phyloP scores from a whole-genome alignment of 2,888 invertebrate genomes.

The Homarus gammarus region DNA sequence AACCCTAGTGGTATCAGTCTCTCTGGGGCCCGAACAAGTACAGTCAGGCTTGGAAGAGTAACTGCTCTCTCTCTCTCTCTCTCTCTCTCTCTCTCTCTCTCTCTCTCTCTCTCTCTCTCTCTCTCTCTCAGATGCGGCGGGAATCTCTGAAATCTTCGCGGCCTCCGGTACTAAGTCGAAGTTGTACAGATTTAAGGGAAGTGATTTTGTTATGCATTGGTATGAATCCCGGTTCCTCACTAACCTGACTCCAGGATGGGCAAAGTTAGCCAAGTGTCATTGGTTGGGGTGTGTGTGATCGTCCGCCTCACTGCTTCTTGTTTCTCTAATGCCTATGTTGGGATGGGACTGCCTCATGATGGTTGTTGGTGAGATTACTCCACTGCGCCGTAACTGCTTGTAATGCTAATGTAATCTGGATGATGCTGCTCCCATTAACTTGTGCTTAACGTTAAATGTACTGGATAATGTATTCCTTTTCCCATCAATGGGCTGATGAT shows the following conservation, averaged over 20 bases:
- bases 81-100: neutral
- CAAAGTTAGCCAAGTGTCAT: neutral
- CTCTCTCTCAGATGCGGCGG: too few species aligned
- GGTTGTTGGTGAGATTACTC: neutral
- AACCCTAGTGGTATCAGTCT: neutral
- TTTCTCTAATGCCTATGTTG: neutral
- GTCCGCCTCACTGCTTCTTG: neutral
- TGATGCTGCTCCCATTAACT: neutral
- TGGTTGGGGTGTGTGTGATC: neutral
- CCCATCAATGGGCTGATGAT: too few species aligned
- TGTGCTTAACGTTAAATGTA: too few species aligned
- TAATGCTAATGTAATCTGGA: slow-evolving; percentile 3
- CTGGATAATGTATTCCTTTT: too few species aligned
- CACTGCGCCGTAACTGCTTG: neutral
- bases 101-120: neutral
- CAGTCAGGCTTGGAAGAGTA: neutral
- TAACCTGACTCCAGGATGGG: neutral
- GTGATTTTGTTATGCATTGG: neutral
- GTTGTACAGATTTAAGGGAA: neutral
- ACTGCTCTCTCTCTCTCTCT: neutral
- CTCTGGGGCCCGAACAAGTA: neutral
- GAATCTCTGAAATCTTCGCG: too few species aligned
- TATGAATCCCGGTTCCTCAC: neutral
- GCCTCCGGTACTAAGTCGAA: too few species aligned
- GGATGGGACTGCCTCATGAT: neutral